Percentiles rank a stretch among this genome's conserved stretches.
Conservation (phyloP, 2,888 invertebrate genomes). For the Eupithecia tripunctaria region DNA sequence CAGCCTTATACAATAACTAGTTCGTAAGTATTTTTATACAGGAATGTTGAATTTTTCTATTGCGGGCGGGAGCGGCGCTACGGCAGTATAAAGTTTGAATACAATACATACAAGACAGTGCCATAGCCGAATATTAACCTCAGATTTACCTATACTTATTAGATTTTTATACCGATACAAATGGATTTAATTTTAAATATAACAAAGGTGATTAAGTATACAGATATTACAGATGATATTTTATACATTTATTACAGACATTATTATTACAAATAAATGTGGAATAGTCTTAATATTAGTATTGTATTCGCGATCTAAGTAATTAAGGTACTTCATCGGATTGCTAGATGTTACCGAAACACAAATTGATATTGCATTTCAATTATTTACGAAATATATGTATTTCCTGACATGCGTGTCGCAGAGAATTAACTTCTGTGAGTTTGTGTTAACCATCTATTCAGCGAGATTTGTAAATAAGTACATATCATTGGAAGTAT, state of each 20-base stretch:
- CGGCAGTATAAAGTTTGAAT: constrained; percentile 78
- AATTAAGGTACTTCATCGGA: constrained; percentile 45
- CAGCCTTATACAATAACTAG: constrained; percentile 82
- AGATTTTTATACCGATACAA: constrained; percentile 85
- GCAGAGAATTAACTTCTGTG: constrained; percentile 29
- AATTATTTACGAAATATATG: constrained; percentile 52
- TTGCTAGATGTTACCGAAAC: constrained; percentile 34
- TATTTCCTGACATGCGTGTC: constrained; percentile 1
- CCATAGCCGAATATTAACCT: constrained; percentile 82
- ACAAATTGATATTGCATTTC: constrained; percentile 49
- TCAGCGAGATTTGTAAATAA: constrained; percentile 72
- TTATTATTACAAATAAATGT: constrained; percentile 81
- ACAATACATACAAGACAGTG: constrained; percentile 75
- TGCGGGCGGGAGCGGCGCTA: constrained; percentile 61
- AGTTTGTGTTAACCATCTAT: constrained; percentile 43
- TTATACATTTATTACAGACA: constrained; percentile 85
- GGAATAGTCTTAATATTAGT: constrained; percentile 81
- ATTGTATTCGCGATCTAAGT: constrained; percentile 71
- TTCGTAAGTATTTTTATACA: constrained; percentile 83
- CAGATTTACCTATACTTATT: constrained; percentile 80
- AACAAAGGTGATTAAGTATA: constrained; percentile 84
- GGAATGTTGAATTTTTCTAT: constrained; percentile 61
- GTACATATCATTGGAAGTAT: constrained; percentile 74
- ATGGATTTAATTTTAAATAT: constrained; percentile 85
- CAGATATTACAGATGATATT: constrained; percentile 85